These are phyloP conservation scores for Halcyon chelicuti DNA, from an alignment of 2,797 vertebrate species.

Conservation along the genomic window DNA sequence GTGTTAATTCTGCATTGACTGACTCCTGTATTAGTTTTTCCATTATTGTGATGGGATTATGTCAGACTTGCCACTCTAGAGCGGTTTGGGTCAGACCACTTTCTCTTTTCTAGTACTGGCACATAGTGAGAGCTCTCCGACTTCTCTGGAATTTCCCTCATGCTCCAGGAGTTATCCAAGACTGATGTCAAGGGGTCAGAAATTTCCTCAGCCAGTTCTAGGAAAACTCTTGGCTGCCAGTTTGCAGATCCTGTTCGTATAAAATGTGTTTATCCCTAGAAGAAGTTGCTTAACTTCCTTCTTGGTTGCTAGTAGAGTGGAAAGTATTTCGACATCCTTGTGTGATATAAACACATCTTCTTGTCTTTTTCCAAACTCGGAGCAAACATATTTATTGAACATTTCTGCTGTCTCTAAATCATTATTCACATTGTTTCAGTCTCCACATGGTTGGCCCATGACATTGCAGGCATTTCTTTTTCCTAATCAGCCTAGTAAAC, in stretches of 20 bases:
- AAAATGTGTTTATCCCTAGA: constrained; percentile 73
- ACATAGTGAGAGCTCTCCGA: neutral
- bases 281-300: constrained; percentile 73
- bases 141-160: constrained; percentile 51
- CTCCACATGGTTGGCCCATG: constrained; percentile 31
- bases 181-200: constrained; percentile 59
- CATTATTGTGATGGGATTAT: constrained; percentile 41
- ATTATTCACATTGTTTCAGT: constrained; percentile 38
- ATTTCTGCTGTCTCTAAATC: constrained; percentile 49
- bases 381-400: constrained; percentile 63
- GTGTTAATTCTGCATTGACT: constrained; percentile 43
- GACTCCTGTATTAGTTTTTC: constrained; percentile 29
- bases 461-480: constrained; percentile 23
- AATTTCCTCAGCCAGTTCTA: constrained; percentile 70
- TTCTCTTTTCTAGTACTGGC: constrained; percentile 42
- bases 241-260: constrained; percentile 50
- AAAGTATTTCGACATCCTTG: constrained; percentile 63
- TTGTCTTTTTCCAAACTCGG: constrained; percentile 58
- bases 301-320: constrained; percentile 66
- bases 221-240: constrained; percentile 63
- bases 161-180: constrained; percentile 50
- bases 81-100: constrained; percentile 6
- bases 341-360: constrained; percentile 64
- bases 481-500: constrained; percentile 23
- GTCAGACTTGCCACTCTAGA: neutral